These are phyloP conservation scores for Drosophila sturtevanti DNA, from an alignment of 1,140 invertebrate genomes.

Conservation along the genomic window DNA sequence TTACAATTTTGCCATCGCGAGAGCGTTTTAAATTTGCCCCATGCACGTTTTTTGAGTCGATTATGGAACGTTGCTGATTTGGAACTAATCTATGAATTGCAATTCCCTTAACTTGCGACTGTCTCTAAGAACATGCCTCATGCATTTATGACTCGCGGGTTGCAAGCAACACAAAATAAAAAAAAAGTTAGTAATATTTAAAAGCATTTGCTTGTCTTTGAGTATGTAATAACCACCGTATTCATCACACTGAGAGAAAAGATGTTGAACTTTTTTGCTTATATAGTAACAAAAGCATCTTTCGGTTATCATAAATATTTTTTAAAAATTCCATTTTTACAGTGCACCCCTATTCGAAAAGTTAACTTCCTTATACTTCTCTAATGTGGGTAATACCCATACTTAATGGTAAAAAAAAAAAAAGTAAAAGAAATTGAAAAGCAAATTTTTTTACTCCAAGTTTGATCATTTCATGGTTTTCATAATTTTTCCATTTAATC, in stretches of 20 bases:
- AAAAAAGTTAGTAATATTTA: conserved; percentile 20
- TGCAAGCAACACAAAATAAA: not conserved
- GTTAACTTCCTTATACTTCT: not conserved
- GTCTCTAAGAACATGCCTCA: conserved; percentile 6
- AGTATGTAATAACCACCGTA: not conserved
- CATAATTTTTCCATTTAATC: not conserved
- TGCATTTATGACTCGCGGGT: conserved; percentile 32
- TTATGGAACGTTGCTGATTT: conserved; percentile 77
- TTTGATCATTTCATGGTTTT: not conserved
- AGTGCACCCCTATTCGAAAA: not conserved
- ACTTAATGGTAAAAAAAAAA: not conserved
- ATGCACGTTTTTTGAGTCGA: conserved; percentile 45
- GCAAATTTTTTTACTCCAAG: no score
- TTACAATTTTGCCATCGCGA: not conserved
- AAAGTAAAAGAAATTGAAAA: not conserved
- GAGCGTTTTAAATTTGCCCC: conserved; percentile 52
- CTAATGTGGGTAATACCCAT: not conserved
- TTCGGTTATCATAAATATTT: not conserved
- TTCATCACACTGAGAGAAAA: not conserved
- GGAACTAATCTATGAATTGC: conserved; percentile 65
- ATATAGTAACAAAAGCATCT: not conserved
- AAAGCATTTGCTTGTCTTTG: conserved; percentile 61
- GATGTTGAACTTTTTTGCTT: no score
- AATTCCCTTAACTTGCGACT: not conserved
- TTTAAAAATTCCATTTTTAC: no score